These are phyloP conservation scores for Entomyzon cyanotis DNA, from an alignment of 2,113 vertebrate genomes.

Conservation along the genomic window DNA sequence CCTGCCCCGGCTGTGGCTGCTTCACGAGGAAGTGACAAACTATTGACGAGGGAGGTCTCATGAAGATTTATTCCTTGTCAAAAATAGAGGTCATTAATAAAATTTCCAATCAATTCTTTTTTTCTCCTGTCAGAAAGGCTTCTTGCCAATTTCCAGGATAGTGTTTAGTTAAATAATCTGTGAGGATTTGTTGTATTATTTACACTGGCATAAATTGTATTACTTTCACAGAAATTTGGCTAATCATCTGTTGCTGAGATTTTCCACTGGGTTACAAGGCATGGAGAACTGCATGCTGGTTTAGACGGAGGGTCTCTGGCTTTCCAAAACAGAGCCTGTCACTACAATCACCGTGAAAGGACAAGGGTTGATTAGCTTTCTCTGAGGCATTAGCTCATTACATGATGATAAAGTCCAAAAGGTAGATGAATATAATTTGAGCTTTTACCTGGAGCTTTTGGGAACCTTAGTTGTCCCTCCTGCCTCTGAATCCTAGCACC, in stretches of 20 bases:
- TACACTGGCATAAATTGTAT: neutral
- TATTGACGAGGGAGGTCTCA: neutral
- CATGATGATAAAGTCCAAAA: neutral
- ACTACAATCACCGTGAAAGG: neutral
- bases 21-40: neutral
- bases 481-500: neutral
- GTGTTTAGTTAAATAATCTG: conserved; percentile 7
- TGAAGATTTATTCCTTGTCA: neutral
- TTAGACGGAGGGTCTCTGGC: neutral
- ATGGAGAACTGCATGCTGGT: neutral
- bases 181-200: conserved; percentile 9
- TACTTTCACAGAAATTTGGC: neutral
- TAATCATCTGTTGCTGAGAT: neutral
- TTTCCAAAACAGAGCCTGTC: neutral
- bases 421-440: neutral
- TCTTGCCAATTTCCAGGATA: neutral
- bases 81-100: neutral
- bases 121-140: neutral
- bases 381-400: neutral
- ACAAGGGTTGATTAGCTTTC: neutral
- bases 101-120: neutral
- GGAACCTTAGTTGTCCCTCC: neutral
- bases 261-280: neutral
- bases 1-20: neutral
- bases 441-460: neutral